Base-by-base conservation (phyloP, 1,140 invertebrate species). In the Amyelois transitella region DNA sequence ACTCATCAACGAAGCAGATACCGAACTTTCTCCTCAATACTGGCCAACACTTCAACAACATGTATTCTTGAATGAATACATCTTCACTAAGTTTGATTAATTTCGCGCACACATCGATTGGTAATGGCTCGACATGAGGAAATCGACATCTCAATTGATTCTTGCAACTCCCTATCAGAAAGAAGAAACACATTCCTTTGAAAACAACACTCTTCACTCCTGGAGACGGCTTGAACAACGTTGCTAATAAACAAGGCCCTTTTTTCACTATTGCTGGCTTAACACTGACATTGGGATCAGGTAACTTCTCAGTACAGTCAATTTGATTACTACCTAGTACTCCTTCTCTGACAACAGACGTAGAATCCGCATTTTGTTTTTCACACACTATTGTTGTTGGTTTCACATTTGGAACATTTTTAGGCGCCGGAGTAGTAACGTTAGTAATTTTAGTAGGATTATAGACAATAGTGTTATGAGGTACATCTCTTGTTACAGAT, bases 281-380 rank as follows among this genome's bases (percentile, higher is more conserved):
- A 14, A 14, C n/a, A 14, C n/a, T n/a, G n/a, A 38, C 6, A 3
- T 4, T 48, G n/a, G 18, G 19, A 43, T 44, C 28, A n/a, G 25
- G 14, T 18, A 50, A 17, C 6, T 43, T 18, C 17, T 44, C 52
- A 18, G 18, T 49, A 14, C 18, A 14, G 21, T 43, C 17, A n/a
- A 19, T 24, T 21, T 43, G 10, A 51, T 6, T 6, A 24, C 5
- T 22, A 47, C 55, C 50, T 10, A 19, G 18, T 8, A 4, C 2
- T 5, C 6, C 2, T 22, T 62, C 60, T 43, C 62, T 74, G 18
- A 57, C 25, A n/a, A 75, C 20, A 8, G 75, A 75, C 12, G 72
- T 77, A 6, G 75, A 76, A 61, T 74, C 75, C 0, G 72, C 70
- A 22, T 67, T 73, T 56, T 74, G 73, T 63, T 75, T 82, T 55